Percentiles rank a stretch among this genome's conserved stretches.
Evolutionary conservation across 2,888 invertebrate genomes (phyloP).

Genomic region (Helobdella robusta): DNA sequence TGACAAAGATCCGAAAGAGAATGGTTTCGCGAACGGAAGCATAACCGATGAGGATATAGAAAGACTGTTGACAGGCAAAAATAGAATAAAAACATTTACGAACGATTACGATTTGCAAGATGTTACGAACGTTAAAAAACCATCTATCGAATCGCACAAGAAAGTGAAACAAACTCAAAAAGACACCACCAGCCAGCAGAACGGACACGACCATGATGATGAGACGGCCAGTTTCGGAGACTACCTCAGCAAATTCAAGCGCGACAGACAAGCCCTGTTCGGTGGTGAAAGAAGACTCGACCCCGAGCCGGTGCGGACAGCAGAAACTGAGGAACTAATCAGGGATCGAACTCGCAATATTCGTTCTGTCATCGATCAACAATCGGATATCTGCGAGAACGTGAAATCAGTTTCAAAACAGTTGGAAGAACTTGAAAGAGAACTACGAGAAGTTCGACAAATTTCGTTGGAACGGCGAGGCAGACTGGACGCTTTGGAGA

Average conservation of each 20-base stretch:
- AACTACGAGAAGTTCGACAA: conserved; percentile 31
- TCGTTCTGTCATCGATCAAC: conserved; percentile 29
- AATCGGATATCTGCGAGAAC: conserved; percentile 28
- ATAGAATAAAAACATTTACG: background rate
- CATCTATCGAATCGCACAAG: background rate
- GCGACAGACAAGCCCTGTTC: conserved; percentile 16
- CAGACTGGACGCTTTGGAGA: conserved; percentile 26
- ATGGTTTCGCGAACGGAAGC: background rate
- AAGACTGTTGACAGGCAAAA: background rate
- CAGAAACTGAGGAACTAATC: conserved; percentile 31
- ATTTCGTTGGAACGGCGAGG: conserved; percentile 29
- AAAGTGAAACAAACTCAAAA: background rate
- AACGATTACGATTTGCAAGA: conserved; percentile 1
- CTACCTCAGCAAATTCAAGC: conserved; percentile 17
- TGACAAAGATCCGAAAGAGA: conserved; percentile 4
- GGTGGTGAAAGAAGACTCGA: background rate
- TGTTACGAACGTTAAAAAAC: background rate
- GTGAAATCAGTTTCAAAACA: conserved; percentile 30
- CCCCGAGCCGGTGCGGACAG: conserved; percentile 26
- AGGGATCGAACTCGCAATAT: conserved; percentile 30
- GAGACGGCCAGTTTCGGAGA: conserved; percentile 4
- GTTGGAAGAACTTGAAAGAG: conserved; percentile 31
- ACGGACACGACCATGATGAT: conserved; percentile 17
- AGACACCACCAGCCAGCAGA: background rate
- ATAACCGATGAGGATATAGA: conserved; percentile 1